Conservation (phyloP, 2,888 invertebrate species). For the Patella caerulea region DNA sequence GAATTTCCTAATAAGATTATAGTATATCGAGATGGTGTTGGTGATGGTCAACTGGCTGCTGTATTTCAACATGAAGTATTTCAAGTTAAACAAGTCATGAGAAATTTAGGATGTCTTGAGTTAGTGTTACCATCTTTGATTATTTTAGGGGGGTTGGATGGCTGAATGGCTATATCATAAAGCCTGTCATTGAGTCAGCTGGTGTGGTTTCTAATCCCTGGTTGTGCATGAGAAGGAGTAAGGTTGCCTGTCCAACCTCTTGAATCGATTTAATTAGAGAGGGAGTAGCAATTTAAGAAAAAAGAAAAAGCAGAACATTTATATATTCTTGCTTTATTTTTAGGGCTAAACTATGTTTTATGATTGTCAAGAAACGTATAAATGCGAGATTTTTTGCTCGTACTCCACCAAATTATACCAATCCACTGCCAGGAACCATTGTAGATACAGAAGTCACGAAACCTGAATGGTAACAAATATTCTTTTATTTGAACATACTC, state of each 20-base stretch:
- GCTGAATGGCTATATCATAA: too few relatives aligned
- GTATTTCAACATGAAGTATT: constrained; percentile 64
- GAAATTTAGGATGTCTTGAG: constrained; percentile 45
- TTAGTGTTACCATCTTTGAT: not conserved
- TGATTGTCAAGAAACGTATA: constrained; percentile 93
- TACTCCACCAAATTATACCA: constrained; percentile 54
- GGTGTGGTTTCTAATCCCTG: too few relatives aligned
- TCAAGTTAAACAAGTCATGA: constrained; percentile 61
- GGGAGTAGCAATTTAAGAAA: too few relatives aligned
- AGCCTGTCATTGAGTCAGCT: too few relatives aligned
- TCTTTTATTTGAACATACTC: too few relatives aligned
- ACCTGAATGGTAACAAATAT: constrained; percentile 61
- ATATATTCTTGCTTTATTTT: constrained; percentile 66
- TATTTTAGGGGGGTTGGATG: too few relatives aligned
- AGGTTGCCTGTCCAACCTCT: too few relatives aligned
- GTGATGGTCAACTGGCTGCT: constrained; percentile 67
- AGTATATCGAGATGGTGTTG: constrained; percentile 89
- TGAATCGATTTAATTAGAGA: not conserved
- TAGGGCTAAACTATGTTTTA: constrained; percentile 80
- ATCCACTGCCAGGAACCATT: constrained; percentile 87
- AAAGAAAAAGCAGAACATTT: too few relatives aligned
- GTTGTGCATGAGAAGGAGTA: too few relatives aligned
- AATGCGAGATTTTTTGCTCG: constrained; percentile 83
- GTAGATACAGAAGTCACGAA: constrained; percentile 87
- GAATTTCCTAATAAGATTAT: constrained; percentile 84